A percentile compares a stretch with the other conserved stretches of the same genome.
Conservation (phyloP, 2,888 invertebrate genomes). For the Cybosia mesomella region DNA sequence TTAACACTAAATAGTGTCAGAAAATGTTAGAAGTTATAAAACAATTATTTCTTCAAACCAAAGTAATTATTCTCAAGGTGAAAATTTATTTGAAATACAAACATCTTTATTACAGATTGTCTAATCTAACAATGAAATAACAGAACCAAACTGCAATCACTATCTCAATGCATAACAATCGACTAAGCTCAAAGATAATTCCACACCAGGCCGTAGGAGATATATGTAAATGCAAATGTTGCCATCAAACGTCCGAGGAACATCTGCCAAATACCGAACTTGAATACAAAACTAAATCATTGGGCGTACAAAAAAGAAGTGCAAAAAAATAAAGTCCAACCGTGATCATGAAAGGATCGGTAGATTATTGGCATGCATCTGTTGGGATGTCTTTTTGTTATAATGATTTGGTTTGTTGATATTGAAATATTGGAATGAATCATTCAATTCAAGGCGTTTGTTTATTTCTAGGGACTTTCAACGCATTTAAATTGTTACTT, state of each 20-base stretch:
- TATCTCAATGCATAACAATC: slow-evolving; percentile 17
- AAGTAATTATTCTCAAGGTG: background rate
- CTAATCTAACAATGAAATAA: slow-evolving; percentile 21
- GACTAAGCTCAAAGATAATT: slow-evolving; percentile 27
- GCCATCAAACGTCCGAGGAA: slow-evolving; percentile 41
- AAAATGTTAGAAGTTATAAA: background rate
- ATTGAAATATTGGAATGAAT: slow-evolving; percentile 12
- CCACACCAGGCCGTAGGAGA: slow-evolving; percentile 32
- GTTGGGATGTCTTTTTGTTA: slow-evolving; percentile 27
- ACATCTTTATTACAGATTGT: slow-evolving; percentile 18
- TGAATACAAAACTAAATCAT: slow-evolving; percentile 51
- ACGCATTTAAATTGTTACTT: background rate
- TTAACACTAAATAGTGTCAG: background rate
- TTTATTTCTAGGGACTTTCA: background rate
- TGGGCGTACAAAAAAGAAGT: slow-evolving; percentile 42
- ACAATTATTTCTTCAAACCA: background rate
- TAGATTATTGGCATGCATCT: slow-evolving; percentile 33
- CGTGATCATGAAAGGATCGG: slow-evolving; percentile 38
- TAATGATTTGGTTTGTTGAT: slow-evolving; percentile 16
- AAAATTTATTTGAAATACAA: slow-evolving; percentile 4
- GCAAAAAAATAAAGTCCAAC: slow-evolving; percentile 43
- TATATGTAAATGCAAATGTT: slow-evolving; percentile 47
- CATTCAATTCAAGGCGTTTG: background rate
- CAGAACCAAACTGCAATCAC: slow-evolving; percentile 18
- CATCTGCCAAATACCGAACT: slow-evolving; percentile 57